Percentiles rank a stretch among this genome's conserved stretches.
These are phyloP conservation scores for Folsomia candida DNA, from an alignment of 2,888 invertebrate genomes.

Conservation along the genomic window DNA sequence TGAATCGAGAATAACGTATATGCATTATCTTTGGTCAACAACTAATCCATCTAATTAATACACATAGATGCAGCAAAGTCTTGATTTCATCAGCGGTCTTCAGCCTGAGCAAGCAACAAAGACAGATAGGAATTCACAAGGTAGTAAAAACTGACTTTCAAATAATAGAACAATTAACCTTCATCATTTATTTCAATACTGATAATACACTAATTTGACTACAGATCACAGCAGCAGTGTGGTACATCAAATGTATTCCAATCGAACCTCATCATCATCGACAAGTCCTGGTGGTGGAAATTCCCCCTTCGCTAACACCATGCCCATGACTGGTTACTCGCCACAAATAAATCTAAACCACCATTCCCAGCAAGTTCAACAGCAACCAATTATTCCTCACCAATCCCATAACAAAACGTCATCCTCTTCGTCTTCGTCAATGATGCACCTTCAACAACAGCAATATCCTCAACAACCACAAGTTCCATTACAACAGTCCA, in stretches of 20 bases:
- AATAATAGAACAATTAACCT: too few species aligned
- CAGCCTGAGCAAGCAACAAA: slow-evolving; percentile 21
- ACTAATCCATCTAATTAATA: too few species aligned
- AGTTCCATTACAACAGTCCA: slow-evolving; percentile 13
- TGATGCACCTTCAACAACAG: slow-evolving; percentile 13
- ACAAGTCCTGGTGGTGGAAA: slow-evolving; percentile 31
- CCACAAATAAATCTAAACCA: slow-evolving; percentile 31
- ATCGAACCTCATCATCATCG: slow-evolving; percentile 14
- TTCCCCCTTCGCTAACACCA: slow-evolving; percentile 14
- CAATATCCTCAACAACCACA: slow-evolving; percentile 21
- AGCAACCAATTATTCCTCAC: slow-evolving; percentile 1
- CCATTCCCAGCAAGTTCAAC: slow-evolving; percentile 23
- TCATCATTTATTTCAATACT: too few species aligned
- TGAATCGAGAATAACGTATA: background rate
- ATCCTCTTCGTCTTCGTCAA: slow-evolving; percentile 10
- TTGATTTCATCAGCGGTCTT: slow-evolving; percentile 37
- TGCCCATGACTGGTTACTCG: slow-evolving; percentile 2
- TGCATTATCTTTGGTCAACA: too few species aligned
- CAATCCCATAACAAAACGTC: slow-evolving; percentile 3
- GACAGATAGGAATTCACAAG: background rate
- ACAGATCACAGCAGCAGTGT: background rate
- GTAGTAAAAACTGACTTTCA: background rate
- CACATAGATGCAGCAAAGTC: slow-evolving; percentile 33
- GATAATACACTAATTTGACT: background rate
- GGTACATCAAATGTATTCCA: slow-evolving; percentile 11